Conservation (phyloP, 2,888 invertebrate species). For the Scrobipalpa costella region DNA sequence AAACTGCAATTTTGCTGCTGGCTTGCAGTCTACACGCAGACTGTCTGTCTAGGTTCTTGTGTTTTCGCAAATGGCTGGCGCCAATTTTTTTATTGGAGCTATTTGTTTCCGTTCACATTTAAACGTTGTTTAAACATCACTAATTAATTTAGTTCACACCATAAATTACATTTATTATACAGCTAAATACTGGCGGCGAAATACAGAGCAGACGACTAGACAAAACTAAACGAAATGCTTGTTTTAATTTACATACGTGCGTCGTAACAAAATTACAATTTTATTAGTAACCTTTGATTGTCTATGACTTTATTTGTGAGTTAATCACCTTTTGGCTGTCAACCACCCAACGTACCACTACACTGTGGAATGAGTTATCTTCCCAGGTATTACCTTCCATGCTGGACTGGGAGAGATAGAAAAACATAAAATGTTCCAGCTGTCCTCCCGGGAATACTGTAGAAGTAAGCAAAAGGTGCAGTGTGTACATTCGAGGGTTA, state of each 20-base stretch:
- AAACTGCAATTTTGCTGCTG: background rate
- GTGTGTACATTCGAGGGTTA: too few species aligned
- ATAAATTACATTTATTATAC: conserved; percentile 33
- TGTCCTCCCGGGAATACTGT: too few species aligned
- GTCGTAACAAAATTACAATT: too few species aligned
- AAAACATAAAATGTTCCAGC: too few species aligned
- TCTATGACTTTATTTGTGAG: too few species aligned
- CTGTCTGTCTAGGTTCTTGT: background rate
- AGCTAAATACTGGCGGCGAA: background rate
- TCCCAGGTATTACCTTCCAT: too few species aligned
- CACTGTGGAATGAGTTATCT: too few species aligned
- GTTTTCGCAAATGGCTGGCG: conserved; percentile 32
- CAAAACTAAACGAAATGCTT: conserved; percentile 3
- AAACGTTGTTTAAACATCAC: conserved; percentile 32
- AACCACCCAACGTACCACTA: too few species aligned
- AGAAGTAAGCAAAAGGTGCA: too few species aligned
- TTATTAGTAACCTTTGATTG: too few species aligned
- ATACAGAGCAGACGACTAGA: background rate
- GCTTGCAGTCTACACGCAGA: background rate
- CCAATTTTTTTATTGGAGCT: conserved; percentile 41
- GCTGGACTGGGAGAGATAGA: too few species aligned
- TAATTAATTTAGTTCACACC: conserved; percentile 53
- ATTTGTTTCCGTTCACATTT: conserved; percentile 43
- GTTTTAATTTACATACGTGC: background rate
- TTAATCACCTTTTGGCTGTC: too few species aligned